These are phyloP conservation scores for Tridacna crocea DNA, from an alignment of 2,888 invertebrate species.

Conservation along the genomic window DNA sequence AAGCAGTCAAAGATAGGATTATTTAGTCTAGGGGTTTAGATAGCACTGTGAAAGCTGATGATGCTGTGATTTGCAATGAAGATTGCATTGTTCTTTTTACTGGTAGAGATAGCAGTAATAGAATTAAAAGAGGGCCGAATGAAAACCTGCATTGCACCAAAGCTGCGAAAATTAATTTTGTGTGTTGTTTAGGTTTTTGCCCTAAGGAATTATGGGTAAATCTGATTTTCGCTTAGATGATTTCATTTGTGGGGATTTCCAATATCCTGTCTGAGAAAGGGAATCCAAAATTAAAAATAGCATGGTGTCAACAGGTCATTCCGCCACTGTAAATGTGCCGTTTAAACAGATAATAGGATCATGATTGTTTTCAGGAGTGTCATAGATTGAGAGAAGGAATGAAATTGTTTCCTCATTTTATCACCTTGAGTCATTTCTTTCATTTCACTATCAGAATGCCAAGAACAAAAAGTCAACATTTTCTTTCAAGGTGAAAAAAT, in stretches of 20 bases:
- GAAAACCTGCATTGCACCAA: constrained; percentile 20
- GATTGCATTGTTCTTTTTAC: constrained; percentile 20
- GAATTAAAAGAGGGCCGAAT: constrained; percentile 15
- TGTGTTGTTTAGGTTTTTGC: constrained; percentile 19
- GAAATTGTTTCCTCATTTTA: too few relatives aligned
- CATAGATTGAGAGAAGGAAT: neutral
- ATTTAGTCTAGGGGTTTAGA: too few relatives aligned
- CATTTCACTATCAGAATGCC: too few relatives aligned
- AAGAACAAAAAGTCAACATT: too few relatives aligned
- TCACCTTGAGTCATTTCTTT: too few relatives aligned
- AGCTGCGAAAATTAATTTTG: constrained; percentile 27
- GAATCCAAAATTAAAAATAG: constrained; percentile 15
- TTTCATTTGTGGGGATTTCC: constrained; percentile 29
- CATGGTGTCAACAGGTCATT: constrained; percentile 23
- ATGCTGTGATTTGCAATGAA: neutral
- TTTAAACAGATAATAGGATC: constrained; percentile 5
- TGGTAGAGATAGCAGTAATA: constrained; percentile 12
- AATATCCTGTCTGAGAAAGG: constrained; percentile 24
- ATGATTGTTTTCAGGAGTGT: neutral
- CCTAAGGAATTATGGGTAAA: constrained; percentile 24
- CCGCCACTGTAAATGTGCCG: constrained; percentile 10
- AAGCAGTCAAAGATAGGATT: too few relatives aligned
- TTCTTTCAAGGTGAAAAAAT: too few relatives aligned
- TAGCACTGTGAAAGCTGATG: neutral
- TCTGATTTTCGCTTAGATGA: constrained; percentile 27